Conservation (phyloP, 2,888 invertebrate genomes). For the Kuschelorhynchus macadamiae region DNA sequence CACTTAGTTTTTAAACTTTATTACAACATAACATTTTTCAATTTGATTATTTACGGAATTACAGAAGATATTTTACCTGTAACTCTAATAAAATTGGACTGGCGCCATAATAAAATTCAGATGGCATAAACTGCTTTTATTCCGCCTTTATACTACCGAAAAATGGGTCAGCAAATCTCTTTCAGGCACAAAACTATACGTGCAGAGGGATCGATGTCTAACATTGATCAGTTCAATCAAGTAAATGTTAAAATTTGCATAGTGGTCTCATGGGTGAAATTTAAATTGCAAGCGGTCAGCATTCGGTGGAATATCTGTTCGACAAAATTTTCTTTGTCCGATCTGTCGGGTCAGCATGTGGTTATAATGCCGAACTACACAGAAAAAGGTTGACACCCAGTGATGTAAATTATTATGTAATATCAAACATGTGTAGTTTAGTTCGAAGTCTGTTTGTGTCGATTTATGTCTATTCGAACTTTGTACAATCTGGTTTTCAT, state of each 20-base stretch:
- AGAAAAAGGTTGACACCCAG: neutral
- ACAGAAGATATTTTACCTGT: slow-evolving; percentile 1
- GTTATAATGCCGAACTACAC: slow-evolving; percentile 1
- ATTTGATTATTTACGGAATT: no score
- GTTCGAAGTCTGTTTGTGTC: slow-evolving; percentile 2
- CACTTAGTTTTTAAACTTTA: no score
- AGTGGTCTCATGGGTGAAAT: slow-evolving; percentile 61
- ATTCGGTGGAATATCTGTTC: slow-evolving; percentile 54
- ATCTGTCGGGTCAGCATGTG: slow-evolving; percentile 18
- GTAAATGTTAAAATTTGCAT: slow-evolving; percentile 56
- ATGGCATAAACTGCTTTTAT: slow-evolving; percentile 20
- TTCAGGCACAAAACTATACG: slow-evolving; percentile 20
- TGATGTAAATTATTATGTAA: slow-evolving; percentile 40
- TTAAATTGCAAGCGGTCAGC: slow-evolving; percentile 65
- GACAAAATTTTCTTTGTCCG: slow-evolving; percentile 38
- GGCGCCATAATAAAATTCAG: slow-evolving; percentile 19
- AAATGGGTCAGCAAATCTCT: slow-evolving; percentile 35
- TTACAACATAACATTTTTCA: no score
- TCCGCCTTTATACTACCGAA: slow-evolving; percentile 12
- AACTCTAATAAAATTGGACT: slow-evolving; percentile 13
- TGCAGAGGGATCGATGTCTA: slow-evolving; percentile 42
- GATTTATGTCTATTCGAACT: no score
- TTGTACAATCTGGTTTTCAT: no score
- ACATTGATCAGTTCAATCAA: slow-evolving; percentile 43
- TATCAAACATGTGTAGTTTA: slow-evolving; percentile 29